Conservation (phyloP, 2,113 vertebrate species). For the Pteruthius melanotis region DNA sequence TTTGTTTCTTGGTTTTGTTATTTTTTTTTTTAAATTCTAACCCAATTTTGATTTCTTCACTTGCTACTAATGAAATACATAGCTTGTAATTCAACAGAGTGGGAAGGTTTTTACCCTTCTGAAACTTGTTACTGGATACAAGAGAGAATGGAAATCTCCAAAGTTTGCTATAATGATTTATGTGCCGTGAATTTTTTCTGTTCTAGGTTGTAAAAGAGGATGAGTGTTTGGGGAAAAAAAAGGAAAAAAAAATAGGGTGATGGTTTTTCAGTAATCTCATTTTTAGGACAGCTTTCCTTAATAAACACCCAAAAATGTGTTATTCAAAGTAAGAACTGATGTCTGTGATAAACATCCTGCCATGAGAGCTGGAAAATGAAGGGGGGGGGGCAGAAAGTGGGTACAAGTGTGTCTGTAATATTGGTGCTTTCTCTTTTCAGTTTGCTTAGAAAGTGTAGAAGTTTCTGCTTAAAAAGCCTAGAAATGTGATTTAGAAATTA, state of each 20-base stretch:
- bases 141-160: not conserved
- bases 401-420: not conserved
- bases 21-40: not conserved
- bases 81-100: not conserved
- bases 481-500: not conserved
- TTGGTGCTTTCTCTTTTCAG: not conserved
- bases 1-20: not conserved
- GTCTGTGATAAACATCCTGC: not conserved
- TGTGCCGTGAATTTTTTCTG: not conserved
- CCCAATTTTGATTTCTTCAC: not conserved
- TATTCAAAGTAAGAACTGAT: not conserved
- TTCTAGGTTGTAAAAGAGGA: not conserved
- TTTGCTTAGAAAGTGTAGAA: not conserved
- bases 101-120: not conserved
- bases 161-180: not conserved
- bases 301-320: not conserved
- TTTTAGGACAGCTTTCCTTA: not conserved
- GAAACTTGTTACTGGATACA: not conserved
- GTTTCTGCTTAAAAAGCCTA: not conserved
- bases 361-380: not conserved
- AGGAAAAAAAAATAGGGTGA: not conserved
- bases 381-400: not conserved
- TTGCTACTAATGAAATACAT: not conserved
- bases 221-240: not conserved
- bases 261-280: not conserved